Evolutionary conservation across 1,140 invertebrate species (phyloP).

Genomic region (Lepidotrigona ventralis): DNA sequence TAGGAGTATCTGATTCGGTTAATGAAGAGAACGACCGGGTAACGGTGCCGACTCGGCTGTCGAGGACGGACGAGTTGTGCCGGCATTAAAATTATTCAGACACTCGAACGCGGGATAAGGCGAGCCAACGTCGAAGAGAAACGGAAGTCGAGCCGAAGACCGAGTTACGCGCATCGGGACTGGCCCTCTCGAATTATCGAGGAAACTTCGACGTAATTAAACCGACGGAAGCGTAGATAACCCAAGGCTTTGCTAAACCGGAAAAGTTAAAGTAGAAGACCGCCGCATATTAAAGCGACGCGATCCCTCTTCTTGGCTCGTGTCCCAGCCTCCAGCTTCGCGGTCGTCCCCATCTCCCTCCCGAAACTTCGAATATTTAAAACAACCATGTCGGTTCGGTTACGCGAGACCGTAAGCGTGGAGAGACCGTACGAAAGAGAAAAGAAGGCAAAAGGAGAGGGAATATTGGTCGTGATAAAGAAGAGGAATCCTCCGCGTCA

Average conservation of each 20-base stretch:
- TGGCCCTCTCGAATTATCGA: conserved; percentile 73
- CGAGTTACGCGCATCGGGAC: conserved; percentile 66
- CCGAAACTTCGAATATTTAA: conserved; percentile 62
- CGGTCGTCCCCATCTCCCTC: not conserved
- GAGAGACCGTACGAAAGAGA: not conserved
- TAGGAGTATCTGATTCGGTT: conserved; percentile 7
- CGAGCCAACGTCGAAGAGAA: conserved; percentile 46
- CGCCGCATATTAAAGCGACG: conserved; percentile 68
- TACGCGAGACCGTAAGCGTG: not conserved
- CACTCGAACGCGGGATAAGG: conserved; percentile 40
- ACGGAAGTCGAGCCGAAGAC: conserved; percentile 51
- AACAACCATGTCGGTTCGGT: conserved; percentile 49
- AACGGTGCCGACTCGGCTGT: too few species aligned
- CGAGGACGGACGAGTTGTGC: not conserved
- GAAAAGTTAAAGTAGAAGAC: conserved; percentile 75
- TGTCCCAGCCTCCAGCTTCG: not conserved
- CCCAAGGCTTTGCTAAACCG: conserved; percentile 68
- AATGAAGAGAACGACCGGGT: not conserved
- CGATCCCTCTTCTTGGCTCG: conserved; percentile 50
- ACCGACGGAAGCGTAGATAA: conserved; percentile 73
- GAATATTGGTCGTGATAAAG: not conserved
- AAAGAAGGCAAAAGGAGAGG: not conserved
- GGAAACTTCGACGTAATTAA: conserved; percentile 76
- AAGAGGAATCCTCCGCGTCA: conserved; percentile 11
- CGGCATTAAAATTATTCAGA: conserved; percentile 59